phyloP scores from a whole-genome alignment of 2,888 invertebrate genomes.

The Fragum whitleyi region DNA sequence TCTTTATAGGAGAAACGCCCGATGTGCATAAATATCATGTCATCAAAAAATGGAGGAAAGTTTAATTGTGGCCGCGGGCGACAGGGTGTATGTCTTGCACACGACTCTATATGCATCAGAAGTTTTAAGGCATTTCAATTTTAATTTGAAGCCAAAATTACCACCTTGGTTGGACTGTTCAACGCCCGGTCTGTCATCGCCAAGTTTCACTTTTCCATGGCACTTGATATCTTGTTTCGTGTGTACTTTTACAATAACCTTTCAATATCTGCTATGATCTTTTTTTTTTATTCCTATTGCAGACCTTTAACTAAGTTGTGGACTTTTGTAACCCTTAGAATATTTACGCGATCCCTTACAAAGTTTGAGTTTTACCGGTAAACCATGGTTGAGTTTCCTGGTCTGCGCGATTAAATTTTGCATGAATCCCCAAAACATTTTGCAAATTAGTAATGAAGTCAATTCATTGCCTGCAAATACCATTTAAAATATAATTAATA shows the following conservation, averaged over 20 bases:
- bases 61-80: conserved; percentile 18
- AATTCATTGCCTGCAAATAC: no score
- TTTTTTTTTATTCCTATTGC: no score
- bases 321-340: no score
- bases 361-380: no score
- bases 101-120: conserved; percentile 29
- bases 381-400: no score
- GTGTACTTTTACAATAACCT: not conserved
- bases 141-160: conserved; percentile 18
- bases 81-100: conserved; percentile 25
- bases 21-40: conserved; percentile 26
- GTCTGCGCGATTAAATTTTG: no score
- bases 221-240: not conserved
- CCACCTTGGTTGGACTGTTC: not conserved
- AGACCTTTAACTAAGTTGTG: no score
- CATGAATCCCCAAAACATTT: no score
- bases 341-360: no score
- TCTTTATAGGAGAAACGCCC: conserved; percentile 8
- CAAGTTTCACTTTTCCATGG: conserved; percentile 13
- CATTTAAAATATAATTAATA: no score
- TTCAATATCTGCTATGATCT: no score
- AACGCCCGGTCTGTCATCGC: not conserved
- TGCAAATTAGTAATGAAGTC: no score
- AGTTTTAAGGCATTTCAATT: conserved; percentile 24
- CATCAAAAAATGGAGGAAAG: conserved; percentile 23